Conservation (phyloP, 2,113 vertebrate species). For the Phycodurus eques region DNA sequence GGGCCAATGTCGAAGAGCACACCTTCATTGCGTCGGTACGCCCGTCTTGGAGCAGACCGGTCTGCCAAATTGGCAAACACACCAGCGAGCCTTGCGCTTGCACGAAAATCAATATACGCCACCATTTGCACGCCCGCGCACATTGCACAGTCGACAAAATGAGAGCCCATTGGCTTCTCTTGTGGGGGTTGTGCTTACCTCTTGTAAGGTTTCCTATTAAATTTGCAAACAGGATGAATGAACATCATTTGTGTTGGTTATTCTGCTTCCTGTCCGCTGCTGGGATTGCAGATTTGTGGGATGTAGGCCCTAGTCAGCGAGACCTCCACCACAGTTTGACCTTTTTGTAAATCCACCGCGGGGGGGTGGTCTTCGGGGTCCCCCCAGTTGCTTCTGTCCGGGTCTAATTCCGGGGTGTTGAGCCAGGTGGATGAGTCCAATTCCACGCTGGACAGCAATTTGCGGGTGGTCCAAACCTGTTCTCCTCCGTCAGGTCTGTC, state of each 20-base stretch:
- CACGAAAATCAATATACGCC: no score
- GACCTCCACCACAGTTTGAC: slow-evolving; percentile 19
- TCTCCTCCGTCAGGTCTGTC: background rate
- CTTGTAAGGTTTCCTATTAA: background rate
- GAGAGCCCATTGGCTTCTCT: background rate
- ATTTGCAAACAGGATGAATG: background rate
- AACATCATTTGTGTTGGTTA: background rate
- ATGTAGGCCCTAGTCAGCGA: slow-evolving; percentile 43
- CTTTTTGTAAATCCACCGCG: slow-evolving; percentile 27
- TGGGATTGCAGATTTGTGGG: slow-evolving; percentile 45
- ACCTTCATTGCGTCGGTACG: no score
- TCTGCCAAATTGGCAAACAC: no score
- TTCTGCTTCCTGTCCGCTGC: background rate
- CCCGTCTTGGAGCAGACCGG: no score
- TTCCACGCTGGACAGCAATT: slow-evolving; percentile 30
- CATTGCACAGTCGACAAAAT: no score
- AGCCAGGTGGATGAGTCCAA: slow-evolving; percentile 23
- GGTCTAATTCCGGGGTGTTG: background rate
- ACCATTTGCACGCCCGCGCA: no score
- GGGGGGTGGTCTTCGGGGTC: background rate
- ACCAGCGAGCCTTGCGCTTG: no score
- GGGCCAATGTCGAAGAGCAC: no score
- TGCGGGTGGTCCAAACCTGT: slow-evolving; percentile 21
- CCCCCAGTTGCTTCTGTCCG: background rate
- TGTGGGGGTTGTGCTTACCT: background rate